phyloP scores from a whole-genome alignment of 2,797 vertebrate species.

The Sphaeramia orbicularis region DNA sequence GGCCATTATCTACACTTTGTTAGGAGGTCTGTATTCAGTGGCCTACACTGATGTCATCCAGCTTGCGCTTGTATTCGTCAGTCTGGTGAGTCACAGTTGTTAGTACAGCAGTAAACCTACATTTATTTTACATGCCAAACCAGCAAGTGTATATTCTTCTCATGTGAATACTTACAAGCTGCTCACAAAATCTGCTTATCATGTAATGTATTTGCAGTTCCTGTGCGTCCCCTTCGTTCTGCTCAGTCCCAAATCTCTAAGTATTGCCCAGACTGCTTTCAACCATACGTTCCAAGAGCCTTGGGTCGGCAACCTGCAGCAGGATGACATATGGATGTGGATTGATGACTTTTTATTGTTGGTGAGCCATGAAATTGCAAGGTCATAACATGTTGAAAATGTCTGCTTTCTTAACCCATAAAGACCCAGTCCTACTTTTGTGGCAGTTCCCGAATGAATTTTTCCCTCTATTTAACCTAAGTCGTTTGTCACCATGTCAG shows the following conservation, averaged over 20 bases:
- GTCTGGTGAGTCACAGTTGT: slow-evolving; percentile 76
- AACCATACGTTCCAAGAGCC: slow-evolving; percentile 77
- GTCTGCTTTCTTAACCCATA: too few species aligned
- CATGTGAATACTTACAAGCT: too few species aligned
- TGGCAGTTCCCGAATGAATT: too few species aligned
- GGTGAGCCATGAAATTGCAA: slow-evolving; percentile 65
- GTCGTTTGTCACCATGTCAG: too few species aligned
- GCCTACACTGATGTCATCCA: slow-evolving; percentile 83
- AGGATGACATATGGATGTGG: slow-evolving; percentile 76
- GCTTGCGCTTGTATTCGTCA: slow-evolving; percentile 77
- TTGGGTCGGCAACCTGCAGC: slow-evolving; percentile 81
- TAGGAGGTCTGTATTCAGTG: slow-evolving; percentile 85
- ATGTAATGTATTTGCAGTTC: slow-evolving; percentile 52
- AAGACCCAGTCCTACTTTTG: too few species aligned
- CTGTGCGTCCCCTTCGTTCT: slow-evolving; percentile 83
- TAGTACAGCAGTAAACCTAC: background rate
- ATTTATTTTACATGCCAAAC: background rate
- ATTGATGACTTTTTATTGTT: slow-evolving; percentile 77
- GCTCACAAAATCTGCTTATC: too few species aligned
- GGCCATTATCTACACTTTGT: slow-evolving; percentile 84
- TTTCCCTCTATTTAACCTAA: too few species aligned
- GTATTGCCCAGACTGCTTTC: slow-evolving; percentile 79
- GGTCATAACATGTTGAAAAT: too few species aligned
- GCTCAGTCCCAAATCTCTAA: slow-evolving; percentile 68
- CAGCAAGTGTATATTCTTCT: too few species aligned